Evolutionary conservation across 1,140 invertebrate genomes (phyloP), one percentile per base, ranked within the genome.

Genomic region (Caenorhabditis briggsae): DNA sequence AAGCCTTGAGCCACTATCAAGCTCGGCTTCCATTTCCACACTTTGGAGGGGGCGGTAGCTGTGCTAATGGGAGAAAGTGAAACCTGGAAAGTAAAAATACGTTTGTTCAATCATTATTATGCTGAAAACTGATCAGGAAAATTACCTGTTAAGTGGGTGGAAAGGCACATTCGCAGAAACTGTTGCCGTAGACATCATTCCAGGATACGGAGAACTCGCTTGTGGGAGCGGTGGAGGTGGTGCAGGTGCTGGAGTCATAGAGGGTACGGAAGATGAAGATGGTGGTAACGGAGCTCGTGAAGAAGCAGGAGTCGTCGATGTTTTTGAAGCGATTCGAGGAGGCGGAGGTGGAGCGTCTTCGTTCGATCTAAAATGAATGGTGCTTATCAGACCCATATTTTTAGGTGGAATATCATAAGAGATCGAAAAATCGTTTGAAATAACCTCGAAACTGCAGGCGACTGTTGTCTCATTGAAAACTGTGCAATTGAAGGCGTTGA

Each of bases 321-420:
- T n/a, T 78, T 78, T 78, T 53, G 70, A 78, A 11, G 70, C 70
- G 18, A 50, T 50, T 23, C 70, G 70, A 14, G 70, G 70, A 11
- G 70, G 70, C 23, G 70, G 70, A 50, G 70, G 70, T 12, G 70
- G 70, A 48, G 70, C 70, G 50, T 78, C 70, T 14, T 78, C 70
- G 20, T 23, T 8, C 18, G 46, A 23, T 16, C 70, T 78, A 20
- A 20, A 78, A n/a, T n/a, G n/a, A n/a, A n/a, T n/a, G n/a, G n/a
- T n/a, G n/a, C n/a, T n/a, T n/a, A n/a, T n/a, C n/a, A n/a, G n/a
- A n/a, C n/a, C n/a, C n/a, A n/a, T n/a, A n/a, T n/a, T n/a, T 53
- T 9, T 2, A 20, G n/a, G n/a, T 18, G 0, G 1, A 65, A 20
- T 65, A 33, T 65, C 12, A 16, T 11, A 8, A 53, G 11, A 11